Evolutionary conservation across 2,797 vertebrate species (phyloP).

Genomic region (Enteromius treurensis): DNA sequence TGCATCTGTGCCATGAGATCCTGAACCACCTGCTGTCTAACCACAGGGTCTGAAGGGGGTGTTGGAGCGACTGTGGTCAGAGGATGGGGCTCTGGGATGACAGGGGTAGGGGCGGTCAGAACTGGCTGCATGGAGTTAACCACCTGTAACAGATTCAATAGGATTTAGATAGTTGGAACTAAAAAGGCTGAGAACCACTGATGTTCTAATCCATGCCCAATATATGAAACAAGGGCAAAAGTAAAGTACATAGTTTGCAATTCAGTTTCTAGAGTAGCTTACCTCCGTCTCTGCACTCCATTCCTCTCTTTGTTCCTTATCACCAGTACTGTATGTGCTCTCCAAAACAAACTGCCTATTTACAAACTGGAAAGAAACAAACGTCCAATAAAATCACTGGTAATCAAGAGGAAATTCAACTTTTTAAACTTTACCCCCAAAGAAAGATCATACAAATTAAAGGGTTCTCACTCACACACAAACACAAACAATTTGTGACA

Average conservation of each 20-base stretch:
- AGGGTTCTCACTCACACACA: background rate
- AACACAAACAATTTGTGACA: background rate
- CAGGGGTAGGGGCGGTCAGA: slow-evolving; percentile 76
- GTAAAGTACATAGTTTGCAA: background rate
- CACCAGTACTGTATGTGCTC: slow-evolving; percentile 87
- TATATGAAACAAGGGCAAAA: background rate
- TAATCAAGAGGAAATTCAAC: background rate
- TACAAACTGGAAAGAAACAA: slow-evolving; percentile 84
- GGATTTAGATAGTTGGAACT: background rate
- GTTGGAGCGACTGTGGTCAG: slow-evolving; percentile 80
- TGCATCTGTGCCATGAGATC: slow-evolving; percentile 99
- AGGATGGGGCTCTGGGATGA: slow-evolving; percentile 82
- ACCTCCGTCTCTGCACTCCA: slow-evolving; percentile 80
- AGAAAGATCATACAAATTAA: background rate
- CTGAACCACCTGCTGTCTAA: slow-evolving; percentile 92
- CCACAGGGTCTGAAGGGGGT: slow-evolving; percentile 86
- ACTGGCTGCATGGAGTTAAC: slow-evolving; percentile 81
- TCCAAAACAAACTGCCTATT: slow-evolving; percentile 99
- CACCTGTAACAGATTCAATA: slow-evolving; percentile 72
- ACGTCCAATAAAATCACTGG: background rate
- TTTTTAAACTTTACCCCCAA: background rate
- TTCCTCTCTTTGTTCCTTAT: slow-evolving; percentile 93
- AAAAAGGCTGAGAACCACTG: background rate
- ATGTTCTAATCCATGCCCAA: background rate
- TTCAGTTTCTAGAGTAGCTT: background rate